Conservation (phyloP, 2,797 vertebrate genomes). For the Periparus ater region DNA sequence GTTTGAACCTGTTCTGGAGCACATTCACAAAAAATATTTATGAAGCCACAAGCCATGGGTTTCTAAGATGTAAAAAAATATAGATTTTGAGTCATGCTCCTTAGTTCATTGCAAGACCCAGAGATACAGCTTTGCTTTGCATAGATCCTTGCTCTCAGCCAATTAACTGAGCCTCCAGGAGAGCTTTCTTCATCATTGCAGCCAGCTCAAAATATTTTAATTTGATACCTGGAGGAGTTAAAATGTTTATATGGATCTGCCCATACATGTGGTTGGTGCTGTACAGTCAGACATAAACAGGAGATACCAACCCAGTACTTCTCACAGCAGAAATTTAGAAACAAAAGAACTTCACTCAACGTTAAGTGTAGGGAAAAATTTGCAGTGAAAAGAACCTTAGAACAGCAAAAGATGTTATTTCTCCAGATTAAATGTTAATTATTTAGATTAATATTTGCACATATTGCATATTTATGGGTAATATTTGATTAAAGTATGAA, state of each 20-base stretch:
- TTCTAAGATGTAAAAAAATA: neutral
- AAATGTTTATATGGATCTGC: neutral
- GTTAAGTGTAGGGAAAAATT: neutral
- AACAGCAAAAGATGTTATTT: neutral
- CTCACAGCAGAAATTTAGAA: neutral
- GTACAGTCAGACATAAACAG: neutral
- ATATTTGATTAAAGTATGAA: neutral
- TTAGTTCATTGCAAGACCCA: neutral
- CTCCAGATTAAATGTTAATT: neutral
- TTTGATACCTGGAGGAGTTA: neutral
- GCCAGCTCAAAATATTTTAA: neutral
- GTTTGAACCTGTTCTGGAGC: neutral
- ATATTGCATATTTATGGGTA: neutral
- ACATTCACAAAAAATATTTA: neutral
- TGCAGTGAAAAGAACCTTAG: neutral
- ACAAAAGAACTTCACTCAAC: neutral
- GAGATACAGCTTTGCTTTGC: neutral
- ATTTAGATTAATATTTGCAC: neutral
- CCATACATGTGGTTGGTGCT: neutral
- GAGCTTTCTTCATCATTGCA: neutral
- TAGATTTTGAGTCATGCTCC: fast-evolving
- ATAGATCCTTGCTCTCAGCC: neutral
- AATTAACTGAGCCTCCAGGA: neutral
- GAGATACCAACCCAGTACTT: neutral
- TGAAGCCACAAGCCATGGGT: neutral